Conservation (phyloP, 1,140 invertebrate genomes). For the Drosophila baimaii region DNA sequence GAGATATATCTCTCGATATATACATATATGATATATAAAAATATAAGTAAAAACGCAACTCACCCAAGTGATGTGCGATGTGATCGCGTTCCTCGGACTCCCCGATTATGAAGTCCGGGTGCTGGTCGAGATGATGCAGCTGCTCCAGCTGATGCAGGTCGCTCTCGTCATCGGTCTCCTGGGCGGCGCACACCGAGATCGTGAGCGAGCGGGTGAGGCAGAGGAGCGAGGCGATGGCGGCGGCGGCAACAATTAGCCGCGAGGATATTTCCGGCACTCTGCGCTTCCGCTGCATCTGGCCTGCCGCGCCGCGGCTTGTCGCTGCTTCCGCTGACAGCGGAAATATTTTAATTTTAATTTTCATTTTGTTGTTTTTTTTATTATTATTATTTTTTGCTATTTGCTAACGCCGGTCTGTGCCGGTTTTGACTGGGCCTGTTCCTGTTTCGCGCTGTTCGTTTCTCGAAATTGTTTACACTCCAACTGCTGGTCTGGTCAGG, state of each 20-base stretch:
- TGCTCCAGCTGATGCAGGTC: constrained; percentile 58
- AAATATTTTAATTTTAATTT: constrained; percentile 81
- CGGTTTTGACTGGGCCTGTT: constrained; percentile 3
- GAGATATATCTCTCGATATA: neutral
- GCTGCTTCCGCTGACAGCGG: constrained; percentile 71
- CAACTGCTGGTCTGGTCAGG: constrained; percentile 16
- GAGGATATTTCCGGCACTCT: constrained; percentile 83
- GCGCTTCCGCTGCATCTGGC: constrained; percentile 71
- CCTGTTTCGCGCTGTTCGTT: constrained; percentile 17
- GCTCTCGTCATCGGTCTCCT: constrained; percentile 55
- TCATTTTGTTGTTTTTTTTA: constrained; percentile 44
- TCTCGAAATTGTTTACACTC: constrained; percentile 12
- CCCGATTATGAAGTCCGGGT: constrained; percentile 72
- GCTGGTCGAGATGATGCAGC: constrained; percentile 57
- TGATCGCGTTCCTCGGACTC: constrained; percentile 80
- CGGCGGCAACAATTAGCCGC: constrained; percentile 81
- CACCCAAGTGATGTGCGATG: constrained; percentile 80
- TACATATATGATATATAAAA: too few species aligned
- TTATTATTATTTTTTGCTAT: too few species aligned
- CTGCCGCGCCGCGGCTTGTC: constrained; percentile 27
- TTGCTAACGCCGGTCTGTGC: constrained; percentile 49
- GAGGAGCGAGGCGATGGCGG: constrained; percentile 49
- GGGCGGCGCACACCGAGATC: constrained; percentile 32
- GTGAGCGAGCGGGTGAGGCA: constrained; percentile 34
- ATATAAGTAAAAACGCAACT: constrained; percentile 22